These are phyloP conservation scores for human (Homo sapiens) DNA, from an alignment of 2,113 vertebrate genomes.

Conservation along the genomic window DNA sequence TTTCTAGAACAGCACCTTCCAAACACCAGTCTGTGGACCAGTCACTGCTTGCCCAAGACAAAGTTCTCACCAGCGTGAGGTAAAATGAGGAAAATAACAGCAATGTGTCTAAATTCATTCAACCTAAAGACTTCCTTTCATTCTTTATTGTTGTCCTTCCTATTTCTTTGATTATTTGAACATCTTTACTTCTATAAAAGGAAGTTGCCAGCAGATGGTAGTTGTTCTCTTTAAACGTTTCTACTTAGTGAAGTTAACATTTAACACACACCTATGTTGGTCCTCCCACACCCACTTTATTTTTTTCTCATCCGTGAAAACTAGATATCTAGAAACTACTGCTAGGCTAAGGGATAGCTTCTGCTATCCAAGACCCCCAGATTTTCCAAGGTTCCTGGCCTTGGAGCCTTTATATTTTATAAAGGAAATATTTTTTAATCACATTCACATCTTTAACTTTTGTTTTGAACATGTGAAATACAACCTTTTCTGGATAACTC, in stretches of 20 bases:
- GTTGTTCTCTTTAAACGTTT: slow-evolving; percentile 15
- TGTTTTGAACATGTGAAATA: neutral
- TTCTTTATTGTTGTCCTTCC: neutral
- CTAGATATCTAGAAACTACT: neutral
- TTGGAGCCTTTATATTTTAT: neutral
- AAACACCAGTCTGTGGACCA: neutral
- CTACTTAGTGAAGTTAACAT: neutral
- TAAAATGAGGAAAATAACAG: neutral
- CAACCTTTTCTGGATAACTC: neutral
- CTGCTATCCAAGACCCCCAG: neutral
- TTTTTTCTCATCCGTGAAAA: neutral
- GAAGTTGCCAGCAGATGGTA: neutral
- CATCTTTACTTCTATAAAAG: neutral
- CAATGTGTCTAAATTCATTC: neutral
- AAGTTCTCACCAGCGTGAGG: neutral
- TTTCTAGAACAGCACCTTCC: neutral
- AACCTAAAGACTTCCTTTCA: neutral
- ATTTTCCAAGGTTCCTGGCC: neutral
- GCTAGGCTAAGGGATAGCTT: neutral
- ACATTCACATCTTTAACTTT: neutral
- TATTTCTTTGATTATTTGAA: neutral
- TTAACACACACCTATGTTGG: neutral
- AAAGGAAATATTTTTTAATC: neutral
- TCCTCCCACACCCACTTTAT: neutral
- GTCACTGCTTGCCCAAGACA: neutral